phyloP scores from a whole-genome alignment of 2,888 invertebrate genomes.

The Tetheella fluctuosa region DNA sequence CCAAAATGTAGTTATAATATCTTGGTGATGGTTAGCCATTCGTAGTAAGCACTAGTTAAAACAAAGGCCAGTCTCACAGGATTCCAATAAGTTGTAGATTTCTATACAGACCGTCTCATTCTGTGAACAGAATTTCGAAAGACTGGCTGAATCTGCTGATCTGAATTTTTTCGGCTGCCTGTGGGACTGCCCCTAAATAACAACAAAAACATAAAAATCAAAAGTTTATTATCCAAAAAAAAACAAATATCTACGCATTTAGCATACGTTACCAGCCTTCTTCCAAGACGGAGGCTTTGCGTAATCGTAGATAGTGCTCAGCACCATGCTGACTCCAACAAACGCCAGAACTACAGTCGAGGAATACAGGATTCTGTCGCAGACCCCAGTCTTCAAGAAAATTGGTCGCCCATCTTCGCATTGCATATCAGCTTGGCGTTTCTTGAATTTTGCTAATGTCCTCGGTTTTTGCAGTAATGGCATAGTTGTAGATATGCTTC shows the following conservation, averaged over 20 bases:
- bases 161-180: no score
- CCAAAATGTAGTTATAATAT: no score
- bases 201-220: background rate
- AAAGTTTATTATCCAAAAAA: background rate
- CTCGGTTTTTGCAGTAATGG: background rate
- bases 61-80: no score
- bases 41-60: no score
- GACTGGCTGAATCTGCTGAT: no score
- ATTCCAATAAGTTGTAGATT: no score
- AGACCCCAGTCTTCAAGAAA: constrained; percentile 43
- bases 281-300: constrained; percentile 54
- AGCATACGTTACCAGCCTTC: constrained; percentile 20
- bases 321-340: constrained; percentile 27
- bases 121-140: no score
- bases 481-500: background rate
- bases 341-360: constrained; percentile 32
- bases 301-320: constrained; percentile 39
- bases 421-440: constrained; percentile 48
- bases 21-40: no score
- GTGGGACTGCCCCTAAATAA: no score
- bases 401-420: constrained; percentile 49
- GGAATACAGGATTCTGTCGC: constrained; percentile 44
- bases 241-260: constrained; percentile 9
- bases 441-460: constrained; percentile 30
- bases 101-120: no score